Conservation (phyloP, 2,797 vertebrate species). For the Myripristis jacobus region DNA sequence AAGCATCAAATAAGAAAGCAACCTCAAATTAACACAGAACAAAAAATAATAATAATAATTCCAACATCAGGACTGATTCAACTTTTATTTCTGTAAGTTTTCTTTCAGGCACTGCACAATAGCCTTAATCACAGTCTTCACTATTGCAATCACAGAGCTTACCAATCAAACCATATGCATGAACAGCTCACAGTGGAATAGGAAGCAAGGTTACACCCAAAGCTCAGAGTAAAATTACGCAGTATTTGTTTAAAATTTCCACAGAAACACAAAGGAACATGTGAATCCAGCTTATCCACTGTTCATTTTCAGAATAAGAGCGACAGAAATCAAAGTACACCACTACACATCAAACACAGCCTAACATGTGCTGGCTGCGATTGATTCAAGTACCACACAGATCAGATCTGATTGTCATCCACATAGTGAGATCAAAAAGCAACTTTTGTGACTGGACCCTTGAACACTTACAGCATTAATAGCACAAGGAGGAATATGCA, state of each 20-base stretch:
- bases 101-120: conserved; percentile 32
- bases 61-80: not conserved
- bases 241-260: conserved; percentile 39
- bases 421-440: not conserved
- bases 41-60: not conserved
- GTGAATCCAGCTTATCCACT: conserved; percentile 6
- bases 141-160: conserved; percentile 45
- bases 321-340: not conserved
- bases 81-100: conserved; percentile 60
- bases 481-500: conserved; percentile 47
- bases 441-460: not conserved
- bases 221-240: conserved; percentile 46
- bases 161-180: conserved; percentile 33
- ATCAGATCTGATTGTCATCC: conserved; percentile 8
- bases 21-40: not conserved
- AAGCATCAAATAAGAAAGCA: not conserved
- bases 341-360: not conserved
- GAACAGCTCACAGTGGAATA: conserved; percentile 18
- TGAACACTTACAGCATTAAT: conserved; percentile 29
- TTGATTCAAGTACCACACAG: conserved; percentile 1
- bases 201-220: conserved; percentile 16
- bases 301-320: conserved; percentile 7
- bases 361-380: not conserved
- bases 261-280: conserved; percentile 25
- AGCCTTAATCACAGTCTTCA: conserved; percentile 42